A percentile compares a stretch with the other conserved stretches of the same genome.
Conservation (phyloP, 2,888 invertebrate species). For the Lasioglossum calceatum region DNA sequence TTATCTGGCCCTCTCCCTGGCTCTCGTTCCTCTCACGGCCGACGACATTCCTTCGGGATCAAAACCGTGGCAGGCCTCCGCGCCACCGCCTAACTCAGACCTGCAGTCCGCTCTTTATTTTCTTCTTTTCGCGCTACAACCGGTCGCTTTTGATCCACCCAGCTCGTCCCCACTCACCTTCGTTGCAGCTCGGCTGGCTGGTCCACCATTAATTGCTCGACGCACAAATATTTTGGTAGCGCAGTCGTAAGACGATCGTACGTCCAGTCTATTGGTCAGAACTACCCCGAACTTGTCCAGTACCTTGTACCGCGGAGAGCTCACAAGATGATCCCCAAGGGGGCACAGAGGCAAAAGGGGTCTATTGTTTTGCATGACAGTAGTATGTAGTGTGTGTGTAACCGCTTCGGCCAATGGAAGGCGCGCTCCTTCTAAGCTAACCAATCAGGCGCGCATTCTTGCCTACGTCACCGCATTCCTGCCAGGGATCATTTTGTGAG, state of each 20-base stretch:
- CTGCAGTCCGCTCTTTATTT: slow-evolving; percentile 1
- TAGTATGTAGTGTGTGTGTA: too few species aligned
- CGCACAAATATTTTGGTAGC: background rate
- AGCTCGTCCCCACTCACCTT: background rate
- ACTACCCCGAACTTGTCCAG: too few species aligned
- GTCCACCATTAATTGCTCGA: background rate
- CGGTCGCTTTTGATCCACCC: slow-evolving; percentile 25
- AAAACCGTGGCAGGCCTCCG: slow-evolving; percentile 56
- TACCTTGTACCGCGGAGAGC: too few species aligned
- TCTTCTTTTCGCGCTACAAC: slow-evolving; percentile 11
- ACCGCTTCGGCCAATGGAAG: too few species aligned
- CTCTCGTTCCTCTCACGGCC: slow-evolving; percentile 72
- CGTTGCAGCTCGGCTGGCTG: background rate
- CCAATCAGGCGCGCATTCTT: too few species aligned
- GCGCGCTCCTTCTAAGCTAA: too few species aligned
- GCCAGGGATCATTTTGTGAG: too few species aligned
- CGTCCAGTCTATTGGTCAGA: too few species aligned
- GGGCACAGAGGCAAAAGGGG: too few species aligned
- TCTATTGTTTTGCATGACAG: too few species aligned
- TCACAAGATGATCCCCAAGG: too few species aligned
- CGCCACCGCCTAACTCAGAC: background rate
- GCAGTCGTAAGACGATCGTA: background rate
- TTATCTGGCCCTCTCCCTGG: slow-evolving; percentile 46
- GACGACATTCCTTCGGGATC: slow-evolving; percentile 76
- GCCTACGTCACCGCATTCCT: too few species aligned